Base-by-base conservation (phyloP, 2,113 vertebrate species). In the Chaetorhynchus papuensis region DNA sequence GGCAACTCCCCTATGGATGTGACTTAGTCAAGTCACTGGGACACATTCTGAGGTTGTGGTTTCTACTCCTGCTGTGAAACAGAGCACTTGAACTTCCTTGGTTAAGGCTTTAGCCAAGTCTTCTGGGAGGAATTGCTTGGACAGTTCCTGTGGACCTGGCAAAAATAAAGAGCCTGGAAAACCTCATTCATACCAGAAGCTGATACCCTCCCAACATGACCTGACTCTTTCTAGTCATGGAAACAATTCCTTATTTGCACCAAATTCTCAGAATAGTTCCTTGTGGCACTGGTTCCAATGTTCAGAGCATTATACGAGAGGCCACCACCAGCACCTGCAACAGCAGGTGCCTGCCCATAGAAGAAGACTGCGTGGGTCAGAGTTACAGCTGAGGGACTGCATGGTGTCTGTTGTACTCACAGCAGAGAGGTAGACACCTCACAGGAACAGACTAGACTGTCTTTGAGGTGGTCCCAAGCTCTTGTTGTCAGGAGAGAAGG, bases 141-240 rank as follows among this genome's bases (percentile, higher is more conserved):
- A 80, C 30, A 59, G 52, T 68, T 94, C 39, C 56, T 2, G 10
- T 37, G 80, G 35, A 84, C 23, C 44, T 53, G 52, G 56, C 47
- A 71, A 95, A 95, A 87, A 83, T 60, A 94, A 53, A 70, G 18
- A 94, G 68, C 60, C 39, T 78, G 52, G 91, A 96, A 95, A 96
- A 91, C 64, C 69, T 54, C 65, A 71, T 64, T 91, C 91, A 71
- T 10, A 68, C 17, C 47, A 80, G 57, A 13, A 85, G 23, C 12
- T 82, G 70, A 87, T 83, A 80, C 30, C 20, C 37, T 84, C 56
- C 80, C 44, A 89, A 23, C 0, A 3, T 66, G 72, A 59, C 16
- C 60, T 83, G 52, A 74, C 47, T 86, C 57, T 7, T 93, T 52
- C 56, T 83, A 68, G 56, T 37, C 69, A 56, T 49, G 35, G 35